Base-by-base conservation (phyloP, 2,113 vertebrate genomes). In the Motacilla alba region DNA sequence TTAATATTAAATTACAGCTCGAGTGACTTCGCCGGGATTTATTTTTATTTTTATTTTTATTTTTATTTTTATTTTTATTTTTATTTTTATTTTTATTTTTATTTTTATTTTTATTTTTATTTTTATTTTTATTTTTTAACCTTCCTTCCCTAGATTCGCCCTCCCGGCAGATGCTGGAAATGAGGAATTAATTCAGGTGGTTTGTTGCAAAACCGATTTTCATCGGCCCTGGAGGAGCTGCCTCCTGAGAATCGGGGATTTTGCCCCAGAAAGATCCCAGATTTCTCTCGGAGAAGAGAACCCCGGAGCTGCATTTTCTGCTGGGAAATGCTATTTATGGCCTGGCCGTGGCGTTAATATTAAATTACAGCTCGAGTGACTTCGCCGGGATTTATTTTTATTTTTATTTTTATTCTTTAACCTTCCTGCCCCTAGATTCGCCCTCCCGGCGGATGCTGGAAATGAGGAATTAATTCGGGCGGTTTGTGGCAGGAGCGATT, bases 271-370 rank as follows among this genome's bases (percentile, higher is more conserved):
- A 49, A 77, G 41, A 31, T 12, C 21, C 16, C 74, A 7, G 28
- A 26, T 50, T 77, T 41, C 18, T 28, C 58, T 22, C 47, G 8
- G 37, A 27, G 35, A 28, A 64, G 8, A 43, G 27, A 28, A 63
- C 41, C 9, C 49, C 3, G 0, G 30, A 39, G 59, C 63, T 15
- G 64, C n/a, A n/a, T n/a, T 19, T 37, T 66, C 47, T 21, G 44
- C 69, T 68, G 2, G 55, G 49, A 55, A 88, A 63, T 3, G 1
- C 5, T 7, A 31, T 31, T 64, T 30, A 26, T 0, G 2, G 28
- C 1, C 7, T 3, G 31, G 9, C 8, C 41, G 0, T 6, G 20
- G 8, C 12, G 55, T 50, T 21, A 10, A 33, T 9, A 23, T 52
- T 18, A 17, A 74, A 82, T 66, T 46, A 15, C 2, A 10, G 33